Evolutionary conservation across 1,140 invertebrate genomes (phyloP).

Genomic region (Drosophila funebris): DNA sequence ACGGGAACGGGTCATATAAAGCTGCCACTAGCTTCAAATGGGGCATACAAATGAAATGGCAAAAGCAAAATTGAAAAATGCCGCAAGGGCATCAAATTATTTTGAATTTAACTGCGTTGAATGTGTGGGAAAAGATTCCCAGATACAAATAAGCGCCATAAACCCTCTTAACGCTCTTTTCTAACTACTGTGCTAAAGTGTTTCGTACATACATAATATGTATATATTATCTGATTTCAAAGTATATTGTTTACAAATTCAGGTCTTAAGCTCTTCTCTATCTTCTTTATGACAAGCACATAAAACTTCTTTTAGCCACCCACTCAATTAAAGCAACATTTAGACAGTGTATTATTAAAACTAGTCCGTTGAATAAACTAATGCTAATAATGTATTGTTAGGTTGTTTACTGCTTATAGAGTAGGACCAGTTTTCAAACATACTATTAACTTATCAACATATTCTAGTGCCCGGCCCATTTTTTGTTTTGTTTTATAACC

Average conservation of each 20-base stretch:
- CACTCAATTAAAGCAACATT: not conserved
- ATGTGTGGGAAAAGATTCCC: slow-evolving; percentile 43
- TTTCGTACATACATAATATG: slow-evolving; percentile 5
- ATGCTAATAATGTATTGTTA: slow-evolving; percentile 9
- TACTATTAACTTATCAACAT: slow-evolving; percentile 1
- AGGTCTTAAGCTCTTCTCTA: too few relatives aligned
- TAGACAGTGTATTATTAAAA: not conserved
- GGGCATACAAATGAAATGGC: slow-evolving; percentile 49
- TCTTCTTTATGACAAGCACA: slow-evolving; percentile 21
- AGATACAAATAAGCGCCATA: slow-evolving; percentile 33
- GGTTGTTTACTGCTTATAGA: not conserved
- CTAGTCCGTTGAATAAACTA: slow-evolving; percentile 1
- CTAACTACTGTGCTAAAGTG: slow-evolving; percentile 30
- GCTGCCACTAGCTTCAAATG: slow-evolving; percentile 11
- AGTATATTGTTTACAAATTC: slow-evolving; percentile 33
- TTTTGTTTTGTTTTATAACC: slow-evolving; percentile 52
- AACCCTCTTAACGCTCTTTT: slow-evolving; percentile 19
- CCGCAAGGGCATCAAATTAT: slow-evolving; percentile 48
- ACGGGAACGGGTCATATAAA: slow-evolving; percentile 41
- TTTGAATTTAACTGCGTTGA: slow-evolving; percentile 33
- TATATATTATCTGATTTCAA: slow-evolving; percentile 23
- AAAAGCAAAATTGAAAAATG: slow-evolving; percentile 57
- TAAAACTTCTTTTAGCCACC: slow-evolving; percentile 17
- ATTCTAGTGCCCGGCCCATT: slow-evolving; percentile 37
- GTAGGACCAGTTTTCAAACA: not conserved